Base-by-base conservation (phyloP, 1,140 invertebrate genomes). In the Chlorops oryzae region DNA sequence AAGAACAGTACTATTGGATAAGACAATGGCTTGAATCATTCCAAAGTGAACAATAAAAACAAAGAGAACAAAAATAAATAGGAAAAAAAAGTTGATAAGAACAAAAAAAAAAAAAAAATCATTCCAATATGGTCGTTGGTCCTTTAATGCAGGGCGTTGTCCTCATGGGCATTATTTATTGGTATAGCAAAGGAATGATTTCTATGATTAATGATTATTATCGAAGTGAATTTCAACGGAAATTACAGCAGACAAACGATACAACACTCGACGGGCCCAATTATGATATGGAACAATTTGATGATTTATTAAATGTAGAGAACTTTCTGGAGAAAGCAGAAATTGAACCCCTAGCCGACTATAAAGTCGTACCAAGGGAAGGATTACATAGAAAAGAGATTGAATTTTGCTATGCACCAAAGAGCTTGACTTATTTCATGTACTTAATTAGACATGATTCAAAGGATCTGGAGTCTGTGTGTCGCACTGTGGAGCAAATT, bases 171-270 rank as follows among this genome's bases (percentile, higher is more conserved):
- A 65, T 71, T 24, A 71, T 71, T 40, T 71, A 69, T 57, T 70
- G 65, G 65, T 64, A 60, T 34, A 34, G 51, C 38, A 56, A 42
- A n/a, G 63, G 65, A 7, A 65, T 71, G 62, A 65, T 70, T 54
- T 60, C 56, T n/a, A 58, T 71, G 56, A 71, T 71, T 34, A 71
- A 70, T 44, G 68, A 71, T 47, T 71, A 71, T 44, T 71, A 71
- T 54, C 63, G 68, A 32, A 57, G 52, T 12, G 68, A 70, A 50
- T 70, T 71, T 49, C 56, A 65, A 41, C 58, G 65, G 7, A 65
- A 69, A 45, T 69, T 5, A 54, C 59, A 50, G 37, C 22, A 2
- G 55, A 49, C 23, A 24, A 32, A 12, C 20, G 25, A 3, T 5
- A 39, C n/a, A n/a, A n/a, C n/a, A n/a, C n/a, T n/a, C n/a, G n/a